These are phyloP conservation scores for Opisthograptis luteolata DNA, from an alignment of 2,888 invertebrate genomes.

Conservation along the genomic window DNA sequence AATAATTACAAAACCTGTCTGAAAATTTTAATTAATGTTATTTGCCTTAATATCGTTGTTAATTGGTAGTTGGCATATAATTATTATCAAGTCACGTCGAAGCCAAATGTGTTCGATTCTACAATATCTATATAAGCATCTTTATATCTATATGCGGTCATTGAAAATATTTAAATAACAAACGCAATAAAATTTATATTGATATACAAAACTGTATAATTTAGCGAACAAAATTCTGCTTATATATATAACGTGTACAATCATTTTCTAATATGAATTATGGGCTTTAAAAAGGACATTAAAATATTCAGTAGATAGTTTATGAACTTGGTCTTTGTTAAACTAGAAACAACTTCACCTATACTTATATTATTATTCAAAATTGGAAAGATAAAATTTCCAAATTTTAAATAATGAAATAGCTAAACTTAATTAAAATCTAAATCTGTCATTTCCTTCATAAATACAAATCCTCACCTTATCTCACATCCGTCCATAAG, in stretches of 20 bases:
- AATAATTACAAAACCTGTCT: constrained; percentile 27
- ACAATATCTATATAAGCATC: constrained; percentile 2
- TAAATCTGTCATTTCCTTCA: constrained; percentile 52
- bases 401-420: constrained; percentile 19
- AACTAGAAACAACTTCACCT: too few species aligned
- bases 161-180: background rate
- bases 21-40: constrained; percentile 19
- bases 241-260: too few species aligned
- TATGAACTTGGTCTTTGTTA: too few species aligned
- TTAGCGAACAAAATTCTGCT: too few species aligned
- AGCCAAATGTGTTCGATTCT: constrained; percentile 26
- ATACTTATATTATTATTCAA: too few species aligned
- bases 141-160: background rate
- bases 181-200: too few species aligned
- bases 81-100: constrained; percentile 15
- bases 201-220: too few species aligned
- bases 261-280: too few species aligned
- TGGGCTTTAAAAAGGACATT: too few species aligned
- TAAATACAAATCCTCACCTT: constrained; percentile 51
- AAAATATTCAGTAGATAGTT: too few species aligned
- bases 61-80: constrained; percentile 15
- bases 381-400: too few species aligned
- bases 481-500: constrained; percentile 55
- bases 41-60: constrained; percentile 19
- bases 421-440: constrained; percentile 49